A percentile compares a stretch with the other conserved stretches of the same genome.
Evolutionary conservation across 1,140 invertebrate genomes (phyloP).

Genomic region (Plectrocnemia conspersa): DNA sequence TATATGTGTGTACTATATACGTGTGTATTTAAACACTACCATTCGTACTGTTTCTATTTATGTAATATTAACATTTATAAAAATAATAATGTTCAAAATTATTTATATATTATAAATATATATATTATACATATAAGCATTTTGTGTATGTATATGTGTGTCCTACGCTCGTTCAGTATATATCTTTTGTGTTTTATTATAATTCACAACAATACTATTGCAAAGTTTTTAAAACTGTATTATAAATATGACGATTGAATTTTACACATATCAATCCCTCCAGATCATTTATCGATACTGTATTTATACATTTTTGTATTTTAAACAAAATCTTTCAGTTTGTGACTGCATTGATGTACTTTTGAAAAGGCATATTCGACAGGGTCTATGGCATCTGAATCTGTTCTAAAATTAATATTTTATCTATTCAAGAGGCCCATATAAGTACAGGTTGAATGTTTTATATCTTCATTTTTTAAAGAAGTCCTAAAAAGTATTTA

Average conservation of each 20-base stretch:
- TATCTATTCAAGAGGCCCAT: no score
- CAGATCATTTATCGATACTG: background rate
- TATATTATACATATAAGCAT: no score
- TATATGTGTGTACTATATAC: constrained; percentile 3
- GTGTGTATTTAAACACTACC: background rate
- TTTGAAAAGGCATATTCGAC: background rate
- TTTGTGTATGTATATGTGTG: constrained; percentile 23
- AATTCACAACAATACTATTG: no score
- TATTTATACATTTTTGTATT: background rate
- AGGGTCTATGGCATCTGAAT: background rate
- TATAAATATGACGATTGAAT: background rate
- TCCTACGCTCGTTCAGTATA: no score
- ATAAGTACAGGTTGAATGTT: no score
- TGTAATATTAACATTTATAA: background rate
- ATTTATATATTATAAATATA: constrained; percentile 18
- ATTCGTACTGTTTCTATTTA: constrained; percentile 20
- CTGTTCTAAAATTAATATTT: no score
- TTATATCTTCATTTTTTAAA: no score
- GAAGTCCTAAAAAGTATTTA: no score
- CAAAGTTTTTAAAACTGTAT: no score
- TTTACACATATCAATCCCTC: background rate
- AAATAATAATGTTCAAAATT: constrained; percentile 14
- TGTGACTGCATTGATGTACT: no score
- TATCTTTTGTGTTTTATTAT: no score
- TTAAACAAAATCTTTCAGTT: no score